Evolutionary conservation across 2,888 invertebrate species (phyloP), one percentile per base, ranked within the genome.

Genomic region (Falcaria lacertinaria): DNA sequence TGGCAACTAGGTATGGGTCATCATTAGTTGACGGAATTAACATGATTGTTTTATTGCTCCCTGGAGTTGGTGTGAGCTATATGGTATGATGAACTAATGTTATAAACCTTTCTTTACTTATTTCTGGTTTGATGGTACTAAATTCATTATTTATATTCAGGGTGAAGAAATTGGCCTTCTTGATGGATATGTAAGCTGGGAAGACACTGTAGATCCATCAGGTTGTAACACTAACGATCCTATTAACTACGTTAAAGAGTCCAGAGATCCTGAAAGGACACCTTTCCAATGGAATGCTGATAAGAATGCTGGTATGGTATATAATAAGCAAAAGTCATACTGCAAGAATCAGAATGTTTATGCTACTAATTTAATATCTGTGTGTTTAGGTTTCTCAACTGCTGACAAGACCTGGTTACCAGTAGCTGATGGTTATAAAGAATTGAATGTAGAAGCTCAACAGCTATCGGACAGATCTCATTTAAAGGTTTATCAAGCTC

Each of bases 111-210:
- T 6, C 1, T 6, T 22, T 22, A 22, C 6, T 22, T 22, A 38
- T 28, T 33, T 1, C 14, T 33, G 19, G 16, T 32, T 13, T 19
- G 7, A 46, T 28, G 34, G 35, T 2, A 16, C 35, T 37, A 11
- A 3, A 34, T 15, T 38, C 34, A 28, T 11, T 28, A n/a, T 37
- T 33, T 15, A 28, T 42, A 42, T 42, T 19, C 32, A 96, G 83
- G 97, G 97, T 4, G 96, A 97, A 73, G 96, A 97, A 78, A 91
- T 97, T 37, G 96, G 94, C 1, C 93, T 96, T 93, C 85, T 90
- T 0, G 93, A 96, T 61, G 91, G 91, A 0, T 85, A 86, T 60
- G 90, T 94, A 11, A 91, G 92, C 6, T 94, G 91, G 90, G 88
- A 92, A 41, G 91, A 94, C 39, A 93, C 93, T 0, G 87, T 91